phyloP scores from a whole-genome alignment of 2,888 invertebrate genomes.

The Microplitis deprimator region DNA sequence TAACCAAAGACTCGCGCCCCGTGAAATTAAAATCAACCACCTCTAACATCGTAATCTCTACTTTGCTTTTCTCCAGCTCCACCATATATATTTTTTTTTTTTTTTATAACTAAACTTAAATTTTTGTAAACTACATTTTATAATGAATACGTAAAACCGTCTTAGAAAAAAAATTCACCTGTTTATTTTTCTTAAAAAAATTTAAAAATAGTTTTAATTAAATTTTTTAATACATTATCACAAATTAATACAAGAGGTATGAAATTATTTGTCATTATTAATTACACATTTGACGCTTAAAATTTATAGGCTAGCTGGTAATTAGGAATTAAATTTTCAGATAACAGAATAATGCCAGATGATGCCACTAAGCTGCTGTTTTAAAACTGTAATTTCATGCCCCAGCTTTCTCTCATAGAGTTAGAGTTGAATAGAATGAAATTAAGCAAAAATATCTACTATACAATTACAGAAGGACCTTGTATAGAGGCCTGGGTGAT shows the following conservation, averaged over 20 bases:
- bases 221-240: no score
- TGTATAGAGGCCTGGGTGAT: no score
- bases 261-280: no score
- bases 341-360: background rate
- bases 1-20: constrained; percentile 69
- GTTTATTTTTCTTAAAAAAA: no score
- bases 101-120: background rate
- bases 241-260: no score
- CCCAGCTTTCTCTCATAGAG: background rate
- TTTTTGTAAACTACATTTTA: background rate
- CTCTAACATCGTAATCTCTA: constrained; percentile 66
- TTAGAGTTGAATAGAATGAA: no score
- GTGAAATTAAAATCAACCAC: constrained; percentile 71
- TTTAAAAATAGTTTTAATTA: no score
- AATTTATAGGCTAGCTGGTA: background rate
- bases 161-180: background rate
- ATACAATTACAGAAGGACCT: no score
- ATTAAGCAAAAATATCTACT: no score
- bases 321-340: background rate
- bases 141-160: background rate
- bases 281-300: no score
- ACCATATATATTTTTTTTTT: constrained; percentile 30
- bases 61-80: constrained; percentile 45
- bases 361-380: background rate
- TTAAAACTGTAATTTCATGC: background rate